Evolutionary conservation across 2,113 vertebrate genomes (phyloP), one percentile per base, ranked within the genome.

Genomic region (Saimiri boliviensis): DNA sequence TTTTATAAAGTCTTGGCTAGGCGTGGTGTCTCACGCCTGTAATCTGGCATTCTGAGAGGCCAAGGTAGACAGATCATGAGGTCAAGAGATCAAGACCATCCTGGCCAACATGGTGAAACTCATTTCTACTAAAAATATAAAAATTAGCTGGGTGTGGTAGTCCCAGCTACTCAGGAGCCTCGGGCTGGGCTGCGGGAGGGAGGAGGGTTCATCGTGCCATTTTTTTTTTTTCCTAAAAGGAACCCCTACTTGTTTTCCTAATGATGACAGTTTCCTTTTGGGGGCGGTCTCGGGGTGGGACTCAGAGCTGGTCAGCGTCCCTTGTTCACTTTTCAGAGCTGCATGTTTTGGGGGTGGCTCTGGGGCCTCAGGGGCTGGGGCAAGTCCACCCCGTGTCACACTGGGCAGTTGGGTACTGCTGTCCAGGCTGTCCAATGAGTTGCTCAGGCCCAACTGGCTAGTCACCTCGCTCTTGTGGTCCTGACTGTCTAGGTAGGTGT

Each of bases 381-480:
- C 98, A 97, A 98, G 89, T 97, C 98, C 0, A 92, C 99, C 99
- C 84, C 99, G 99, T 0, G 99, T 99, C 97, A 99, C 99, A 5
- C 99, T 99, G 98, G 99, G 99, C 4, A 99, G 99, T 63, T 99
- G 99, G 89, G 99, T 99, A 90, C 97, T 98, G 98, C 99, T 99
- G 98, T 99, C 99, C 70, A 99, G 98, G 98, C 99, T 99, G 98
- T 99, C 99, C 0, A 99, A 99, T 0, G 99, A 99, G 95, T 99
- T 99, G 98, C 99, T 99, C 97, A 99, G 99, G 76, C 99, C 99
- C 0, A 99, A 99, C 98, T 99, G 99, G 99, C 99, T 99, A 96
- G 99, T 99, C 98, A 99, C 99, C 97, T 99, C 99, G 0, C 99
- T 99, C 98, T 99, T 99, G 97, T 99, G 99, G 96, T 99, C 99